These are phyloP conservation scores for Diachasmimorpha longicaudata DNA, from an alignment of 1,140 invertebrate genomes.

Conservation along the genomic window DNA sequence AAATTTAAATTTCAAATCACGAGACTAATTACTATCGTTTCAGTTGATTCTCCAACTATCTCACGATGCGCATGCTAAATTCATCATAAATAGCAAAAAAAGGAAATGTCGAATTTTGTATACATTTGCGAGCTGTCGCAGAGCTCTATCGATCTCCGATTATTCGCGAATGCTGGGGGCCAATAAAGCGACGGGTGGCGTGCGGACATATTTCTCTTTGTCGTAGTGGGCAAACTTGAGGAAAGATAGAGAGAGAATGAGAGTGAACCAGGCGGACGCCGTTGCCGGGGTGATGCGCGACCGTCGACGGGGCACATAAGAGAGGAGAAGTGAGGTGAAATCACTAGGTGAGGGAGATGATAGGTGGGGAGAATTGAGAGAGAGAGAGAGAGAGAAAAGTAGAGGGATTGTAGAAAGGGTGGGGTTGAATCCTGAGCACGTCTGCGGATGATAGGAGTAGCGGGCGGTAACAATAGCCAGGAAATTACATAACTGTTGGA, in stretches of 20 bases:
- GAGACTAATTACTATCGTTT: no score
- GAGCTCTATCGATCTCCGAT: slow-evolving; percentile 23
- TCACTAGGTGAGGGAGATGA: neutral
- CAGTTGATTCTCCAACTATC: no score
- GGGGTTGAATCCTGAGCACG: slow-evolving; percentile 48
- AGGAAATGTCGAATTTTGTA: neutral
- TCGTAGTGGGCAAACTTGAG: slow-evolving; percentile 40
- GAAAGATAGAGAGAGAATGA: slow-evolving; percentile 29
- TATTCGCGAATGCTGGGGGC: slow-evolving; percentile 22
- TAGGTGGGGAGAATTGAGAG: neutral
- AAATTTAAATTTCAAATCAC: neutral
- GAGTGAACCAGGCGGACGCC: slow-evolving; percentile 17
- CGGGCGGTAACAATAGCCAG: slow-evolving; percentile 60
- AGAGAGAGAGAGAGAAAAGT: neutral
- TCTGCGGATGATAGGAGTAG: slow-evolving; percentile 57
- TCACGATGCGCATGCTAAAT: no score
- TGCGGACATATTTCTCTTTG: slow-evolving; percentile 46
- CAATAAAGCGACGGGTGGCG: slow-evolving; percentile 36
- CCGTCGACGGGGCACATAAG: neutral
- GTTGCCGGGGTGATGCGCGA: slow-evolving; percentile 29
- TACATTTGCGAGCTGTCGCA: neutral
- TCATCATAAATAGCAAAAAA: neutral
- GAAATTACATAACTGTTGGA: slow-evolving; percentile 66
- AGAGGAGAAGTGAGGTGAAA: neutral
- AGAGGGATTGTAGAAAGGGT: neutral